Conservation (phyloP, 2,113 vertebrate species). For the Trichomycterus rosablanca region DNA sequence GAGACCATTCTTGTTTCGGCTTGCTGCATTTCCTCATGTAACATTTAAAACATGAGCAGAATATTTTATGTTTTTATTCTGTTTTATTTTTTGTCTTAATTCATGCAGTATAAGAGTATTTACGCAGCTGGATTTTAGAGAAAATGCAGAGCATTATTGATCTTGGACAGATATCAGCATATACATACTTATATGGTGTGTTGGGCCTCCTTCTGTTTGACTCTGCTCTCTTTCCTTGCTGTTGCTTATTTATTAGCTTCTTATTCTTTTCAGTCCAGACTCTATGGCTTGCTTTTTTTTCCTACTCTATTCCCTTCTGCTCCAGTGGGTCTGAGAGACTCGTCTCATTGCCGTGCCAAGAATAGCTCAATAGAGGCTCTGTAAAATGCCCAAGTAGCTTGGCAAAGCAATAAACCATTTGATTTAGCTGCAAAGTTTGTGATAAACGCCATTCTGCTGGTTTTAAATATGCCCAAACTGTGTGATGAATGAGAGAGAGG, state of each 20-base stretch:
- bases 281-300: slow-evolving; percentile 22
- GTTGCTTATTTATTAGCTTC: background rate
- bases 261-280: background rate
- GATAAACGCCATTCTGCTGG: no score
- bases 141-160: background rate
- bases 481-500: no score
- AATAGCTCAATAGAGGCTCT: slow-evolving; percentile 45
- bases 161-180: background rate
- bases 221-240: background rate
- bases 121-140: no score
- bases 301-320: slow-evolving; percentile 27
- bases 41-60: background rate
- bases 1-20: background rate
- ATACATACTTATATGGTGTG: background rate
- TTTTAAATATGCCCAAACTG: no score
- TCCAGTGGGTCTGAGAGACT: no score
- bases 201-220: slow-evolving; percentile 3
- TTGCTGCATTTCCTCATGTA: background rate
- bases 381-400: slow-evolving; percentile 27
- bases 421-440: no score
- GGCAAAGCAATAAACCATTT: slow-evolving; percentile 36
- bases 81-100: background rate
- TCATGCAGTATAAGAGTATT: no score
- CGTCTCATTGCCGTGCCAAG: slow-evolving; percentile 36
- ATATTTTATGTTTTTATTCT: background rate